Percentiles rank a stretch among this genome's conserved stretches.
Conservation (phyloP, 2,797 vertebrate genomes). For the Heliangelus exortis region DNA sequence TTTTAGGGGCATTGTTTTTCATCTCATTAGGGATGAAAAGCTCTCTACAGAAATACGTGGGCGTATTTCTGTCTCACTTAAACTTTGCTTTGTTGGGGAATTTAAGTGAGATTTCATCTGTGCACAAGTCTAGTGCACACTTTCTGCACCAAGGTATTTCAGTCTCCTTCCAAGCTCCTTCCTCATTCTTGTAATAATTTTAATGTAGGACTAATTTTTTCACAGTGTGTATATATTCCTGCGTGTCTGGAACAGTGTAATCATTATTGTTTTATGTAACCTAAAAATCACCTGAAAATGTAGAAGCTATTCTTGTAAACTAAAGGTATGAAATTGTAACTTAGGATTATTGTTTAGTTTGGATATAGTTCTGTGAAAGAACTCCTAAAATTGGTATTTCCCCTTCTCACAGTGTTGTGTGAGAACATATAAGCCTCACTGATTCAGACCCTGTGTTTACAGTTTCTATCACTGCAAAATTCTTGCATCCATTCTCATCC, state of each 20-base stretch:
- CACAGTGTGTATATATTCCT: conserved; percentile 66
- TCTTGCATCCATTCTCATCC: not conserved
- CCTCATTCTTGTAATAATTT: conserved; percentile 46
- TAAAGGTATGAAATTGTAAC: not conserved
- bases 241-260: conserved; percentile 29
- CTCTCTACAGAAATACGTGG: not conserved
- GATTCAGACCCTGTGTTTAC: conserved; percentile 41
- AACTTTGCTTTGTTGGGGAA: not conserved
- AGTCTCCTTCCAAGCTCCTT: not conserved
- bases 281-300: conserved; percentile 49
- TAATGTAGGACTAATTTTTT: conserved; percentile 13
- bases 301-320: conserved; percentile 49
- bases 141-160: not conserved
- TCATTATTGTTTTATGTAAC: conserved; percentile 13
- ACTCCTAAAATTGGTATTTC: not conserved
- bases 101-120: conserved; percentile 14
- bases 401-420: conserved; percentile 26
- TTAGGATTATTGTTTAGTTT: conserved; percentile 10
- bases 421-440: conserved; percentile 4
- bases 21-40: conserved; percentile 26
- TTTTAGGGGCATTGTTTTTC: conserved; percentile 65
- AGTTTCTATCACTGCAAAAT: conserved; percentile 52
- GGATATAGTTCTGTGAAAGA: conserved; percentile 17
- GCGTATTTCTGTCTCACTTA: conserved; percentile 21
- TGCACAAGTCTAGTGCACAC: conserved; percentile 15